Evolutionary conservation across 2,113 vertebrate species (phyloP).

Genomic region (Sprattus sprattus): DNA sequence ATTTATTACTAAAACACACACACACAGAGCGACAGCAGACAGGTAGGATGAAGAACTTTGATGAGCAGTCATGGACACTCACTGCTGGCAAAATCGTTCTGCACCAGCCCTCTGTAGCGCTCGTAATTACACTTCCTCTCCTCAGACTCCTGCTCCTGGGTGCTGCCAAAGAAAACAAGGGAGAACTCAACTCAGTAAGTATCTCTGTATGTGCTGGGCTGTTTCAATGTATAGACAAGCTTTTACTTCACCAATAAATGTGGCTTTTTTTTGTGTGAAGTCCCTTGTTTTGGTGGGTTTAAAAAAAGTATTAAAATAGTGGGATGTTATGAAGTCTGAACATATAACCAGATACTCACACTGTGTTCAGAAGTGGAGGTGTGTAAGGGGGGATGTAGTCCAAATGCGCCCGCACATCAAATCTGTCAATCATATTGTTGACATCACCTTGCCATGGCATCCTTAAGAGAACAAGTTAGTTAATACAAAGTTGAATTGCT

Average conservation of each 20-base stretch:
- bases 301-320: too few species aligned
- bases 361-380: conserved; percentile 80
- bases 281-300: too few species aligned
- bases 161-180: conserved; percentile 53
- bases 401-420: conserved; percentile 91
- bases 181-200: background rate
- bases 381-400: conserved; percentile 91
- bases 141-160: conserved; percentile 85
- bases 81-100: conserved; percentile 97
- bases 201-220: too few species aligned
- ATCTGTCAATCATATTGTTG: conserved; percentile 97
- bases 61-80: conserved; percentile 60
- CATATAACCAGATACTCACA: conserved; percentile 71
- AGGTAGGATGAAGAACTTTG: too few species aligned
- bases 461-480: conserved; percentile 64
- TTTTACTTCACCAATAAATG: too few species aligned
- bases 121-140: conserved; percentile 96
- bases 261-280: too few species aligned
- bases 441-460: conserved; percentile 98
- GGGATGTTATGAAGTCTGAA: background rate
- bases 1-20: too few species aligned
- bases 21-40: too few species aligned
- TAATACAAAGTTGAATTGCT: too few species aligned
- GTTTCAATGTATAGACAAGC: too few species aligned
- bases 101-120: conserved; percentile 91